Evolutionary conservation across 1,140 invertebrate species (phyloP).

Genomic region (Apolygus lucorum): DNA sequence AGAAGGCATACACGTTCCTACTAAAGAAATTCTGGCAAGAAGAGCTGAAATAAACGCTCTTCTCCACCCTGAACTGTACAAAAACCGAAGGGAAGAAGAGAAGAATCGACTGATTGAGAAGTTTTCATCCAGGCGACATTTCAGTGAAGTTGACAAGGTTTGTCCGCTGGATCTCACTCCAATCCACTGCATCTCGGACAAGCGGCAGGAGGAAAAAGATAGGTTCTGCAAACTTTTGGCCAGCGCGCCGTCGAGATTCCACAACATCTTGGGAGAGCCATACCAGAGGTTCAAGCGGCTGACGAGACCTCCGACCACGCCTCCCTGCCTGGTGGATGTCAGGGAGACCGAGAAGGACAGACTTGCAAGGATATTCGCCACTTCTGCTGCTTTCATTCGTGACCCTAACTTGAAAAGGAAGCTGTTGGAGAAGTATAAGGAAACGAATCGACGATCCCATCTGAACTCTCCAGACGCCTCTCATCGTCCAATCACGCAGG

Average conservation of each 20-base stretch:
- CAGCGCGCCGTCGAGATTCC: constrained; percentile 21
- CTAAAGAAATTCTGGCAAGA: constrained; percentile 3
- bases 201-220: constrained; percentile 23
- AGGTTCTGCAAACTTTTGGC: constrained; percentile 20
- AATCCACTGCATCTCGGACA: not conserved
- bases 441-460: not conserved
- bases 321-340: not conserved
- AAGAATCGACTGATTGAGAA: constrained; percentile 21
- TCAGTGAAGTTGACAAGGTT: constrained; percentile 13
- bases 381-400: constrained; percentile 11
- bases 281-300: not conserved
- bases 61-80: constrained; percentile 24
- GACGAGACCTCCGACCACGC: not conserved
- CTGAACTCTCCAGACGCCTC: not conserved
- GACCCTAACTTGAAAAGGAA: constrained; percentile 6
- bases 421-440: not conserved
- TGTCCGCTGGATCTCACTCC: constrained; percentile 1
- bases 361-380: constrained; percentile 19
- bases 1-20: not conserved
- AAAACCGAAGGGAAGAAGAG: constrained; percentile 23
- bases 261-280: constrained; percentile 4
- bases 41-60: constrained; percentile 22
- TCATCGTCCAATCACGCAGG: no score
- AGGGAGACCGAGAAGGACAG: constrained; percentile 22
- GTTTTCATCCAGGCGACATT: constrained; percentile 17